Conservation (phyloP, 2,113 vertebrate species). For the Candoia aspera region DNA sequence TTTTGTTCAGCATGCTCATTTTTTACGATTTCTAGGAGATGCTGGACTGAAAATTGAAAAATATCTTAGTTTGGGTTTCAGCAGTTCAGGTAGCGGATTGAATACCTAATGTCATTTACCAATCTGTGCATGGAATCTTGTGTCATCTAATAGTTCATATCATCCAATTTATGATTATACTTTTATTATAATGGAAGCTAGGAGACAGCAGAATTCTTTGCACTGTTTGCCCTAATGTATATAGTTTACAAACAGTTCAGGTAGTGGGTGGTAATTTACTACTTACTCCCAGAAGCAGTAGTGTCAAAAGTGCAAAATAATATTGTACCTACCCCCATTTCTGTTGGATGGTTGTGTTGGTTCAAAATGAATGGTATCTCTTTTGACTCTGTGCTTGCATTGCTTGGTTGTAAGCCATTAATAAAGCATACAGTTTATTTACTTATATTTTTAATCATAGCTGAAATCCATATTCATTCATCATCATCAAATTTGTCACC, state of each 20-base stretch:
- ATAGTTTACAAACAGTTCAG: too few relatives aligned
- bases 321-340: too few relatives aligned
- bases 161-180: neutral
- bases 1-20: neutral
- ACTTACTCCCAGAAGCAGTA: too few relatives aligned
- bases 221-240: neutral
- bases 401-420: too few relatives aligned
- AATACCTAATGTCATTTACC: neutral
- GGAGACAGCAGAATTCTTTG: neutral
- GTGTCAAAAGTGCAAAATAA: too few relatives aligned
- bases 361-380: too few relatives aligned
- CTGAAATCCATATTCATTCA: too few relatives aligned
- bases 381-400: too few relatives aligned
- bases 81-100: neutral
- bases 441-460: too few relatives aligned
- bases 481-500: too few relatives aligned
- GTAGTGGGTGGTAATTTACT: neutral
- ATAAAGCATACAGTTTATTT: too few relatives aligned
- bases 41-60: neutral
- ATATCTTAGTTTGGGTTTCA: neutral
- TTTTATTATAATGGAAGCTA: neutral
- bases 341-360: too few relatives aligned
- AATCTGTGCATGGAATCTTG: neutral
- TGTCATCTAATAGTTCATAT: neutral
- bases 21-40: neutral